These are phyloP conservation scores for Apteryx owenii DNA, from an alignment of 2,113 vertebrate species.

Conservation along the genomic window DNA sequence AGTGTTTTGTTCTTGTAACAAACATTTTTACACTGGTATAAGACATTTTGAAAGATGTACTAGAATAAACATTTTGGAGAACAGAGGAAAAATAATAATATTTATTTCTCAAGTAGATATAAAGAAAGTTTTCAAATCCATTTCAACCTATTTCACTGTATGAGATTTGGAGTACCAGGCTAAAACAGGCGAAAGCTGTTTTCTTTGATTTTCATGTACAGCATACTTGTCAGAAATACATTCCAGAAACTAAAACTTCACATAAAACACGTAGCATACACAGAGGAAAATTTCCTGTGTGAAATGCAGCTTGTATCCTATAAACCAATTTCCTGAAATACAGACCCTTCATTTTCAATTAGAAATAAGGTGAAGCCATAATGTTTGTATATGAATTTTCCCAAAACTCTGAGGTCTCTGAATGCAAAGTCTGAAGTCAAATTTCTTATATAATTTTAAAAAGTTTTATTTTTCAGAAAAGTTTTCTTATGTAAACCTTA, in stretches of 20 bases:
- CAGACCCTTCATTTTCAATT: neutral
- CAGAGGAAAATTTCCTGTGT: neutral
- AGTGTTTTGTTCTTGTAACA: neutral
- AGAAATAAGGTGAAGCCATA: neutral
- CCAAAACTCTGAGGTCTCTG: neutral
- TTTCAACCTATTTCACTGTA: neutral
- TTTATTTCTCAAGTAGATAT: neutral
- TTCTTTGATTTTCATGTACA: neutral
- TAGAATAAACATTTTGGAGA: neutral
- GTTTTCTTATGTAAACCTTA: neutral
- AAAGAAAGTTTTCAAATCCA: neutral
- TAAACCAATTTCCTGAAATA: neutral
- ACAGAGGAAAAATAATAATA: neutral
- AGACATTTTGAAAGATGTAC: neutral
- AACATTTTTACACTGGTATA: neutral
- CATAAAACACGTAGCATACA: fast-evolving
- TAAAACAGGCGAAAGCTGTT: neutral
- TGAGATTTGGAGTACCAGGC: neutral
- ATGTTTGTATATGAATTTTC: neutral
- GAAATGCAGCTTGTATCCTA: neutral
- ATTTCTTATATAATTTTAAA: neutral
- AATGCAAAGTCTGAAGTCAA: neutral
- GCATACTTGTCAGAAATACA: neutral
- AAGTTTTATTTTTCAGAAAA: neutral
- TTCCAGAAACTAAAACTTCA: neutral